Percentiles rank a stretch among this genome's conserved stretches.
Evolutionary conservation across 2,888 invertebrate species (phyloP).

Genomic region (Tolmerus cingulatus): DNA sequence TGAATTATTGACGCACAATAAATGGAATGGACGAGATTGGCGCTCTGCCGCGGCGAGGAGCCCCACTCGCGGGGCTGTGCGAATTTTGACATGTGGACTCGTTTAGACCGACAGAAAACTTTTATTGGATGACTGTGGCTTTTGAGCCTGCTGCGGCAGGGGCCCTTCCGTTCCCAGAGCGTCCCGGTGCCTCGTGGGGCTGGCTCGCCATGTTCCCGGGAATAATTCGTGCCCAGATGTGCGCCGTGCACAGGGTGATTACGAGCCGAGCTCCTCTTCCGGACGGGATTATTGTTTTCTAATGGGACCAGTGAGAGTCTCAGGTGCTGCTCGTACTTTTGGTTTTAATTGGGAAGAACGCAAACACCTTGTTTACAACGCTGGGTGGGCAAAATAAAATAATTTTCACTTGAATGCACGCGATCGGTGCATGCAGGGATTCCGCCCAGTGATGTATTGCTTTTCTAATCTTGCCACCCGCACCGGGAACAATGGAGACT

Average conservation of each 20-base stretch:
- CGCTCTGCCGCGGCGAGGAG: background rate
- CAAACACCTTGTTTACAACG: constrained; percentile 6
- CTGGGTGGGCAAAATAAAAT: background rate
- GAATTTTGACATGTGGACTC: constrained; percentile 40
- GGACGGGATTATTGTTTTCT: background rate
- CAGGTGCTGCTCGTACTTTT: background rate
- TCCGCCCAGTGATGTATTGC: background rate
- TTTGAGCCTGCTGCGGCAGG: background rate
- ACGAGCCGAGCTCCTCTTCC: background rate
- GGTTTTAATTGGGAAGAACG: constrained; percentile 5
- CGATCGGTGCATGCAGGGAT: constrained; percentile 1
- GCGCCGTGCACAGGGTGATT: background rate
- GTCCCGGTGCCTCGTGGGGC: background rate
- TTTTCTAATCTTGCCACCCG: background rate
- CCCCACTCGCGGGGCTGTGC: background rate
- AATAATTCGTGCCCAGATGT: background rate
- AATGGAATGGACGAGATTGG: constrained; percentile 23
- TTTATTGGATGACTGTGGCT: constrained; percentile 39
- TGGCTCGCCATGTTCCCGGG: background rate
- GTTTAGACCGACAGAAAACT: constrained; percentile 30
- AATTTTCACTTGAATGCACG: constrained; percentile 28
- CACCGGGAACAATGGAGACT: background rate
- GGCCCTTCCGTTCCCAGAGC: background rate
- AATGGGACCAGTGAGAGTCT: background rate
- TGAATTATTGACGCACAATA: constrained; percentile 40